Evolutionary conservation across 1,140 invertebrate species (phyloP), one percentile per base, ranked within the genome.

Genomic region (Drosophila parvula): DNA sequence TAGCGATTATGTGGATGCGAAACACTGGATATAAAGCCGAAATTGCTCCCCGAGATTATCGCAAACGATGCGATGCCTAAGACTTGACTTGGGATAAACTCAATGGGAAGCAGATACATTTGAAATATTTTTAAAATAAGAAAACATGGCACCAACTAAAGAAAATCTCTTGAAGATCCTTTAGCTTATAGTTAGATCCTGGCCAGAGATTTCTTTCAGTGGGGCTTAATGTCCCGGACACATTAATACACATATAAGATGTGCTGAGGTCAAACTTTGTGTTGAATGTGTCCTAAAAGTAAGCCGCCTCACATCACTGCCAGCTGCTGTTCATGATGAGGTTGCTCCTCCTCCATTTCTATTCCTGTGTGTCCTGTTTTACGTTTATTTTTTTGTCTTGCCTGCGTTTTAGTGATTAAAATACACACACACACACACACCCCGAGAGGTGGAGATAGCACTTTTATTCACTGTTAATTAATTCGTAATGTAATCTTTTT

Each of bases 401-500:
- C 12, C 41, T 69, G 27, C 30, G 16, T 27, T 64, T 67, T 36
- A 38, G 67, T 43, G 47, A 65, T 69, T 67, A 65, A 69, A 53
- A 65, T 8, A n/a, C 47, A 51, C 61, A 43, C 41, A 14, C 53
- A 18, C 36, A 44, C 61, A 43, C 41, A 14, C 53, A 18, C 36
- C 36, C 38, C 7, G 34, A 34, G 34, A 27, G 48, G n/a, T n/a
- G 28, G 27, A 32, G 12, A 18, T 12, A 51, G 34, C 36, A 41
- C 68, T 58, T 67, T 76, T 59, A 59, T 76, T 76, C 65, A 76
- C 74, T 76, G 73, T 76, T 76, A 76, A 76, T 76, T 76, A 76
- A 76, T 76, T 76, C 73, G 74, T 59, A 76, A 71, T 73, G 69
- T 73, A 73, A 71, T 71, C 69, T 71, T 59, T 69, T 71, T 59